Base-by-base conservation (phyloP, 2,888 invertebrate species). In the Crioceris asparagi region DNA sequence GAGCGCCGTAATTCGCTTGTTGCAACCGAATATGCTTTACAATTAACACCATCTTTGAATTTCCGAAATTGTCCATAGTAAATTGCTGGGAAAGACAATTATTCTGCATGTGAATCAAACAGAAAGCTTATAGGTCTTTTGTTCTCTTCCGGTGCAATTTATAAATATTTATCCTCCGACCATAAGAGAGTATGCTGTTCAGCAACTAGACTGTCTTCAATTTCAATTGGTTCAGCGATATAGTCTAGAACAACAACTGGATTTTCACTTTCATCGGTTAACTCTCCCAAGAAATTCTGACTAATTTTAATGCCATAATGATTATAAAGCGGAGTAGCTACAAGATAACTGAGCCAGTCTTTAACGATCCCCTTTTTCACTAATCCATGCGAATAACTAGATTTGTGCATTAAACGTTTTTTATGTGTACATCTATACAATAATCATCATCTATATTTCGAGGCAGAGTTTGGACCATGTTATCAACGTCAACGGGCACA, bases 141-240 rank as follows among this genome's bases (percentile, higher is more conserved):
- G 14, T 29, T 29, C 14, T 29, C 29, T 11, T 11, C 29, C 29
- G 29, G 29, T 29, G 29, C 5, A 12, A 29, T 29, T 29, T 12
- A 6, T 11, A 29, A 12, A 11, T 32, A 32, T 18, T 19, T 6
- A 18, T 32, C 19, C 19, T 32, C 19, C 8, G 10, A 6, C 32
- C 32, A 32, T 4, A 32, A n/a, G 4, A 32, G 10, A 8, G 32
- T 19, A 7, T 32, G 32, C 12, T 32, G 32, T 32, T 32, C 11
- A 8, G 32, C 32, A 17, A 14, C 17, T 8, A 32, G 12, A n/a
- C 32, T 32, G 7, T 32, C 19, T 12, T 19, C 32, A 8, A 32
- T 19, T 8, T 5, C 10, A 19, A 32, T 32, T 8, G 5, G 7
- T 32, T 32, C 32, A n/a, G n/a, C 17, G 19, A 32, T 4, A 5